Evolutionary conservation across 2,888 invertebrate species (phyloP), one percentile per base, ranked within the genome.

Genomic region (Cancer borealis): DNA sequence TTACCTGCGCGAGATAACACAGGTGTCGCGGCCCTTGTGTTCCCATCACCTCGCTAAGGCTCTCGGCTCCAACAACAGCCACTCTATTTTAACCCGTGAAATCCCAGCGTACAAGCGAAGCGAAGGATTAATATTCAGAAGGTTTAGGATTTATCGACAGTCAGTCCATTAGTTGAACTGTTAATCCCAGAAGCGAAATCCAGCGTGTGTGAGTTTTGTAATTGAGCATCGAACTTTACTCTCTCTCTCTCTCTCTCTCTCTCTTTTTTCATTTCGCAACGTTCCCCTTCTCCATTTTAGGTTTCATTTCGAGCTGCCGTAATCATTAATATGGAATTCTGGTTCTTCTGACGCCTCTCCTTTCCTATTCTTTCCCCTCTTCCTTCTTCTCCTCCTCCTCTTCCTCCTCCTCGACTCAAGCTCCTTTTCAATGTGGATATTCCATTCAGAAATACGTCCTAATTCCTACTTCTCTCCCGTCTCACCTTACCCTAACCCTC

Each of bases 1-100:
- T 79, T 79, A 79, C 49, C 90, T 54, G 26, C 17, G 30, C 90
- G 49, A 90, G 90, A 90, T 54, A 90, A 90, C 60, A 90, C 79
- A 30, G 79, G 79, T 26, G 30, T 5, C 79, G 12, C 79, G 4
- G 30, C 30, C 30, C 30, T 30, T 10, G 8, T 10, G 79, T 39
- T 39, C 39, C 39, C 39, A 39, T 39, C 79, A 12, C 79, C 1
- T 8, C 73, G 73, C 12, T 30, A 79, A 79, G 30, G 79, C 79
- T 79, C 14, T 26, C 30, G 12, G 12, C 6, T 8, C 10, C 79
- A 30, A 30, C 79, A 79, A 3, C 79, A 79, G 8, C 79, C 79
- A 79, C 79, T 79, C 79, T 6, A 79, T 30, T 79, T 79, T 79
- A 79, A 79, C 79, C 79, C 30, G 30, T 79, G 79, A 79, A 79